These are phyloP conservation scores for Uloborus diversus DNA, from an alignment of 1,140 invertebrate species.

Conservation along the genomic window DNA sequence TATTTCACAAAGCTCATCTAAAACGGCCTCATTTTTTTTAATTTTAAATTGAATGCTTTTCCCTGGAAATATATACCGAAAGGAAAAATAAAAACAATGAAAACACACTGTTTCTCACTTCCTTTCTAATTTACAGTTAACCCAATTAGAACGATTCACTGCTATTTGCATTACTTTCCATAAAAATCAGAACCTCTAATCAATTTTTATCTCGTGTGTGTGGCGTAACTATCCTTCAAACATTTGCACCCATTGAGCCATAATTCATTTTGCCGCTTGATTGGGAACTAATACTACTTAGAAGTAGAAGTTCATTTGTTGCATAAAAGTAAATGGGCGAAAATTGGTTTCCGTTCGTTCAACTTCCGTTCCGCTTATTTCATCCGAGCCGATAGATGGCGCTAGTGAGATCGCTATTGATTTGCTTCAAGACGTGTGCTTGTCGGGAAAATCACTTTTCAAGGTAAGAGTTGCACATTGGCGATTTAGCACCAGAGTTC, in stretches of 20 bases:
- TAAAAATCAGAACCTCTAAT: too few relatives aligned
- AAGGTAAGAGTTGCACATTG: not conserved
- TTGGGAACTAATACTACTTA: slow-evolving; percentile 38
- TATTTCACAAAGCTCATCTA: too few relatives aligned
- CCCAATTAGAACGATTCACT: too few relatives aligned
- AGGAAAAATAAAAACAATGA: too few relatives aligned
- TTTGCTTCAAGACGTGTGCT: slow-evolving; percentile 23
- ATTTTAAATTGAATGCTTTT: too few relatives aligned
- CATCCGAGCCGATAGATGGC: slow-evolving; percentile 32
- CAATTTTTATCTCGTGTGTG: too few relatives aligned
- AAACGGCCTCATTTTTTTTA: too few relatives aligned
- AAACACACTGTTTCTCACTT: too few relatives aligned
- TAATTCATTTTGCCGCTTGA: slow-evolving; percentile 34
- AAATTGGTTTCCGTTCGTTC: slow-evolving; percentile 46
- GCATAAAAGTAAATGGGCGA: slow-evolving; percentile 42
- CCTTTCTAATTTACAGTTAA: too few relatives aligned
- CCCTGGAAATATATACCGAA: too few relatives aligned
- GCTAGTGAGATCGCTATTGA: slow-evolving; percentile 29
- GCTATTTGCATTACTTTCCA: too few relatives aligned
- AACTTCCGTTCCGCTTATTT: slow-evolving; percentile 44
- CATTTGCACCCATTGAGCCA: slow-evolving; percentile 16
- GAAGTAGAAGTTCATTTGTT: slow-evolving; percentile 29
- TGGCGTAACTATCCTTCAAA: too few relatives aligned
- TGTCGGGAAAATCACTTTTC: not conserved
- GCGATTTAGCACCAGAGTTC: not conserved